Evolutionary conservation across 2,888 invertebrate species (phyloP).

Genomic region (Ptilodon capucinus): DNA sequence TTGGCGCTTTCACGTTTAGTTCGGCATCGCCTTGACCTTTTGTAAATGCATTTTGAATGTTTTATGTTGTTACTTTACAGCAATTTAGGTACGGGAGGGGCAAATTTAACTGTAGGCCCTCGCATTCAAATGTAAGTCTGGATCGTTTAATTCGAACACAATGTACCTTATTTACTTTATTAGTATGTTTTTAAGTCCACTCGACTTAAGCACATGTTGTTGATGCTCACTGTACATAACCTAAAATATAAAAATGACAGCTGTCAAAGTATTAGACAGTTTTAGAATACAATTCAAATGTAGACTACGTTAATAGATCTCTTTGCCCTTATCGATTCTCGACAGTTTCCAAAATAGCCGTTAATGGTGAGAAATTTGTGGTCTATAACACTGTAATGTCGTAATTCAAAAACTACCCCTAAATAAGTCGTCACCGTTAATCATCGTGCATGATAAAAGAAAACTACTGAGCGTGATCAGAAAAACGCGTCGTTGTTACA

Average conservation of each 20-base stretch:
- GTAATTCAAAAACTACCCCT: neutral
- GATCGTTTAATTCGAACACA: neutral
- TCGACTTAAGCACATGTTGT: too few species aligned
- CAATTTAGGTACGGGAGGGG: constrained; percentile 24
- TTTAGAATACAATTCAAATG: too few species aligned
- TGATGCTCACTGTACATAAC: too few species aligned
- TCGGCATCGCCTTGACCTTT: constrained; percentile 72
- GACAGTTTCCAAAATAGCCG: too few species aligned
- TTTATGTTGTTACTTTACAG: constrained; percentile 39
- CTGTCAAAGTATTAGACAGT: too few species aligned
- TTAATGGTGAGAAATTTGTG: too few species aligned
- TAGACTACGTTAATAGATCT: too few species aligned
- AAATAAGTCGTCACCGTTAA: constrained; percentile 11
- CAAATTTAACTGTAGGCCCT: constrained; percentile 6
- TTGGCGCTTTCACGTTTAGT: constrained; percentile 73
- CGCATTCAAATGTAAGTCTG: neutral
- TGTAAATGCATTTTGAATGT: constrained; percentile 70
- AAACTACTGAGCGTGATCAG: constrained; percentile 28
- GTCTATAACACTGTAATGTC: too few species aligned
- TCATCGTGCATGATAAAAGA: constrained; percentile 15
- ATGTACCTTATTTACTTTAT: neutral
- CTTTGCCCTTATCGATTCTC: too few species aligned
- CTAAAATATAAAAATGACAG: too few species aligned
- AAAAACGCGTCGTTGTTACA: constrained; percentile 24
- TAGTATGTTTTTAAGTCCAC: too few species aligned